Base-by-base conservation (phyloP, 2,113 vertebrate species). In the Xenopus laevis region DNA sequence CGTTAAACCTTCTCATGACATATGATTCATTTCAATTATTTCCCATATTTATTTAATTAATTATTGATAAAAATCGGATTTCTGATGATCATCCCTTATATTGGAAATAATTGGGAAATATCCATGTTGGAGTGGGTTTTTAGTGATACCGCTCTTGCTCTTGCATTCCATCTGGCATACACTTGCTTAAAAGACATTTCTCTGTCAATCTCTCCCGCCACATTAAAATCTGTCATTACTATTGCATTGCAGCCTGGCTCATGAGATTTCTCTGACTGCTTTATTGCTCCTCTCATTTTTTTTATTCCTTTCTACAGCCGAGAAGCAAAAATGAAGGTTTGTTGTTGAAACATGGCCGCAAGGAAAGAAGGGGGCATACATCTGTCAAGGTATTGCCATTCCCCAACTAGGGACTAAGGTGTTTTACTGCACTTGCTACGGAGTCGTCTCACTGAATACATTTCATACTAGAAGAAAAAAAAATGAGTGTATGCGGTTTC, bases 131-230 rank as follows among this genome's bases (percentile, higher is more conserved):
- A 50, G 53, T 23, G 58, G 6, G 2, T 18, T 27, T 46, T 15
- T 83, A 84, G 82, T 66, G 84, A 86, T 86, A 88, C 84, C 85
- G 83, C 74, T 77, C 82, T 79, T 81, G 94, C 91, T 93, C 95
- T 95, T 91, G 95, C 94, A 91, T 96, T 96, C 96, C 96, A 98
- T 98, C 96, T 98, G 95, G 94, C 92, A 88, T 91, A 87, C 88
- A 86, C 92, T 93, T 93, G 94, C 93, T 96, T 94, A 88, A 93
- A 92, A 93, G 96, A 95, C 94, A 94, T 88, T 89, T 89, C 90
- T 90, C 94, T 97, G 95, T 97, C 96, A 98, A 95, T 98, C 95
- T 94, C 92, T 87, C 84, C 86, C 90, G 87, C 93, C 93, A 91
- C 95, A 94, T 95, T 96, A 96, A 93, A 93, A 91, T 91, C 89